Evolutionary conservation across 1,140 invertebrate genomes (phyloP), one percentile per base, ranked within the genome.

Genomic region (Saxidomus purpurata): DNA sequence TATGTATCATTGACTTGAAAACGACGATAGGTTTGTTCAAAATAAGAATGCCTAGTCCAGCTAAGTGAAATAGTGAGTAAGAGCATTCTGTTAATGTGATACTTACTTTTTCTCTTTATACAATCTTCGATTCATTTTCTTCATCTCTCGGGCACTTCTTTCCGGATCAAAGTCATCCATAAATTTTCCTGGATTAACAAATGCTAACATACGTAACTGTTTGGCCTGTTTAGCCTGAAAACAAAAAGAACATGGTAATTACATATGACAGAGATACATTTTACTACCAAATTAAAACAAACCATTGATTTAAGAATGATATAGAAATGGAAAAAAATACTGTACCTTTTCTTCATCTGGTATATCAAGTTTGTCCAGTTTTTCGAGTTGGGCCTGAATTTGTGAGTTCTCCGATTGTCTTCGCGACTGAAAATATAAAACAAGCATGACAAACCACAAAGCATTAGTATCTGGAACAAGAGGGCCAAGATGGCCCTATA

Each of bases 151-250:
- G 34, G 94, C 86, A 90, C 94, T 95, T 77, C 92, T 93, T 71
- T 95, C 94, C 40, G 95, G 95, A 91, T 95, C 94, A 93, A 95
- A 95, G 71, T 95, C 92, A 36, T 93, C 94, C 94, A 95, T 94
- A 89, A 95, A 95, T 84, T 94, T 95, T 31, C 95, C 95, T 81
- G 94, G 93, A 88, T 94, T 93, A 22, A 90, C 92, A 88, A 95
- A 93, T n/a, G 91, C 83, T 40, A 95, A 83, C 90, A 93, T 93
- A 71, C 92, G 92, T 47, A 95, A 69, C 76, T 95, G 90, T 61
- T 93, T 94, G 9, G 40, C 52, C 49, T 89, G 87, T 34, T 47
- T 40, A n/a, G 59, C 47, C 86, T 88, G 34, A 6, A 87, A 63
- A 63, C n/a, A 19, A 13, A 55, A 4, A 22, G 22, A 55, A 11